Evolutionary conservation across 2,113 vertebrate species (phyloP).

Genomic region (Merops nubicus): DNA sequence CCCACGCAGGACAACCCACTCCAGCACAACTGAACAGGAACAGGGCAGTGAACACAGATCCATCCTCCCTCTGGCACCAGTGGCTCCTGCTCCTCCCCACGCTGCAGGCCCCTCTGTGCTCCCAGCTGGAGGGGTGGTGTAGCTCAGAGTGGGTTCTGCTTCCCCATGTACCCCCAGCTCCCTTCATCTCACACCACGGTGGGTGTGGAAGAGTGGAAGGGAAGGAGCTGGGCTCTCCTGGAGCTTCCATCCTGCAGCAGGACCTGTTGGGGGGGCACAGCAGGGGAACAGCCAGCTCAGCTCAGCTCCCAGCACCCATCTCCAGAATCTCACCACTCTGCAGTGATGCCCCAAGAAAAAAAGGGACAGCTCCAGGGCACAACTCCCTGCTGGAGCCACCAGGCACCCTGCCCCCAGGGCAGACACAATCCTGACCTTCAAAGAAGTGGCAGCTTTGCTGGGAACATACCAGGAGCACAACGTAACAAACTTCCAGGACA

Average conservation of each 20-base stretch:
- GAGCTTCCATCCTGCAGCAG: not conserved
- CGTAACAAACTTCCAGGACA: not conserved
- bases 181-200: accelerated
- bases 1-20: accelerated
- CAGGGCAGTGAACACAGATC: not conserved
- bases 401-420: not conserved
- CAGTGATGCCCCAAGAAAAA: not conserved
- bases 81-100: not conserved
- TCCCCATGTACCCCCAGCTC: accelerated
- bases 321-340: not conserved
- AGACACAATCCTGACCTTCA: not conserved
- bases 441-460: not conserved
- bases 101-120: not conserved
- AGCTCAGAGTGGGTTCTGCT: not conserved
- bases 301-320: not conserved
- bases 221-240: not conserved
- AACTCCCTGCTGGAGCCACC: not conserved
- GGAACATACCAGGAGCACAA: not conserved
- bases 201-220: not conserved
- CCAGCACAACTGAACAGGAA: not conserved
- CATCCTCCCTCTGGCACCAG: accelerated
- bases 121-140: not conserved
- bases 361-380: no score
- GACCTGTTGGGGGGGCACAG: not conserved
- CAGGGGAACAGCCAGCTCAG: not conserved